Percentiles rank a stretch among this genome's conserved stretches.
These are phyloP conservation scores for Drosophila repleta DNA, from an alignment of 1,140 invertebrate genomes.

Conservation along the genomic window DNA sequence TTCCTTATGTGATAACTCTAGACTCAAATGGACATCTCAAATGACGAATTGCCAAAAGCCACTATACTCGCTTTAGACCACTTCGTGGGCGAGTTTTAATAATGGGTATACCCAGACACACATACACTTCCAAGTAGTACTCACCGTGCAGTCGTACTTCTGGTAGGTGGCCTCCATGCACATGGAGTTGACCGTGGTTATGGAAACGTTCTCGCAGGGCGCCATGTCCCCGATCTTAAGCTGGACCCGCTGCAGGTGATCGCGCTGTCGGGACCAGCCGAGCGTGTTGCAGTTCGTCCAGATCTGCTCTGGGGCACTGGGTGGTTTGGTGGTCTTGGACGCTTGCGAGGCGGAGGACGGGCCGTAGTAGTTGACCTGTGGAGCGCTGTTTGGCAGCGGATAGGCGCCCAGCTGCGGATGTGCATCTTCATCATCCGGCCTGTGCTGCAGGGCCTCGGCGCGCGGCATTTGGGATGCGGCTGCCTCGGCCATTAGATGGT, in stretches of 20 bases:
- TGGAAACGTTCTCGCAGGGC: constrained; percentile 92
- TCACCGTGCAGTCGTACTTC: constrained; percentile 91
- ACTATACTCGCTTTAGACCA: too few species aligned
- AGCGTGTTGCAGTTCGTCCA: constrained; percentile 90
- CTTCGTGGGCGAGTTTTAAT: too few species aligned
- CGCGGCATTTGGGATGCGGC: constrained; percentile 72
- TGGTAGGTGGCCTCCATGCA: constrained; percentile 92
- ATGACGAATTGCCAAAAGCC: too few species aligned
- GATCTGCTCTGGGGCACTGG: constrained; percentile 58
- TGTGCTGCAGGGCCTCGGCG: constrained; percentile 70
- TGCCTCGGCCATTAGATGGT: constrained; percentile 40
- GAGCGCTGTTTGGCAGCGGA: constrained; percentile 70
- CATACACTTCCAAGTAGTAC: constrained; percentile 61
- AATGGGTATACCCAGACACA: too few species aligned
- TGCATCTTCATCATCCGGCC: not conserved
- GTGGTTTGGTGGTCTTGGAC: constrained; percentile 40
- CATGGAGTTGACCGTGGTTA: constrained; percentile 91
- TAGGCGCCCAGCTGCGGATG: constrained; percentile 50
- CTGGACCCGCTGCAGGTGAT: constrained; percentile 91
- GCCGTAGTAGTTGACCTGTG: constrained; percentile 74
- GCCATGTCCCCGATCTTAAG: constrained; percentile 90
- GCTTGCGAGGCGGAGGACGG: constrained; percentile 18
- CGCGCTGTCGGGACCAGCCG: constrained; percentile 92
- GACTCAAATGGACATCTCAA: too few species aligned
- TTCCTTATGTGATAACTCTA: too few species aligned